Evolutionary conservation across 2,113 vertebrate species (phyloP), one percentile per base, ranked within the genome.

Genomic region (Jacana jacana): DNA sequence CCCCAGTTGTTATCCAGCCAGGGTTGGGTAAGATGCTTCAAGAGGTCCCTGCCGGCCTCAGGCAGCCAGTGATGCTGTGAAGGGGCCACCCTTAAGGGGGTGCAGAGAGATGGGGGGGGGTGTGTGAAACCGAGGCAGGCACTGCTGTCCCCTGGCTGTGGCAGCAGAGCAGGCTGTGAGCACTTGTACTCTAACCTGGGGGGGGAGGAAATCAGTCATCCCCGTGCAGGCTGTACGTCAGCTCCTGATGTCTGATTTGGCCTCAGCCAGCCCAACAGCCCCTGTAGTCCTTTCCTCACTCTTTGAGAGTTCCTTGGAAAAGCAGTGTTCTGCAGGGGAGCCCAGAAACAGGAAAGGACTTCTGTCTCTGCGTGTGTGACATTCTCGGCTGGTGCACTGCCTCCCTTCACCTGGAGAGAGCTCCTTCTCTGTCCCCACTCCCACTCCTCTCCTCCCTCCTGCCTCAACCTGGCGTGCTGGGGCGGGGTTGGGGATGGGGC

Each of bases 121-220:
- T 17, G 28, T 24, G 11, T n/a, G 63, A 81, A 39, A 60, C 46
- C 0, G 0, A 78, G 76, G 31, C n/a, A 37, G 85, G 31, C 0
- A 1, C 84, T 70, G 58, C 51, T 30, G 27, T 52, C 27, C 27
- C 51, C 51, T 52, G 51, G 51, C 27, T 52, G 51, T 8, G 51
- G 51, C 25, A 28, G 51, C 25, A 52, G 51, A 52, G 27, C 27
- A 9, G 25, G 51, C 51, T 16, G 27, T 9, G 15, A 46, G 44
- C 17, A 52, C 51, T 52, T 28, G 27, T 30, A 10, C 51, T 52
- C 15, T 52, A 52, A 30, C 51, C 15, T 5, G 8, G 15, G 27
- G 27, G 51, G 27, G 51, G 27, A 16, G 16, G 13, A 52, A 52
- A 40, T 25, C 7, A 28, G 75, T 30, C 17, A 28, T 40, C 35